phyloP scores from a whole-genome alignment of 2,888 invertebrate genomes.

The Siphlonurus alternatus region DNA sequence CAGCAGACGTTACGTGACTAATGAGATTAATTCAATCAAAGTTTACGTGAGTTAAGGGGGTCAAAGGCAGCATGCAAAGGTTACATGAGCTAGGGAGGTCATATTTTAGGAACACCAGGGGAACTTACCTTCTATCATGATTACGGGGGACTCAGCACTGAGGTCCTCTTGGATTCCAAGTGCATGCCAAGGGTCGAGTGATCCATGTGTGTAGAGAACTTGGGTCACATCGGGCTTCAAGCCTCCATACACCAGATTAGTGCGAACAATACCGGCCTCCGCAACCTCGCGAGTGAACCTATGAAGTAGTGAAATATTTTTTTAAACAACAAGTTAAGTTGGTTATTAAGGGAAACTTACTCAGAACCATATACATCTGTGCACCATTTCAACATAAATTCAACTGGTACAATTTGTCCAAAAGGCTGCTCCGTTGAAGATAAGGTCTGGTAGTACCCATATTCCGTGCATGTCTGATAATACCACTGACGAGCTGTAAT shows the following conservation, averaged over 20 bases:
- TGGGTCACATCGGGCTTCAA: conserved; percentile 21
- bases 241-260: conserved; percentile 23
- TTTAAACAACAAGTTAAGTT: neutral
- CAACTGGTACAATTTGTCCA: conserved; percentile 22
- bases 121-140: conserved; percentile 27
- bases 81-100: no score
- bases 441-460: conserved; percentile 32
- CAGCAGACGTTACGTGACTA: neutral
- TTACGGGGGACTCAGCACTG: conserved; percentile 22
- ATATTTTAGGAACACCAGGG: no score
- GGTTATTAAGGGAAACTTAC: conserved; percentile 14
- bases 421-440: conserved; percentile 26
- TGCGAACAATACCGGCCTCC: neutral
- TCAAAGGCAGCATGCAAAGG: no score
- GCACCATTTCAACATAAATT: conserved; percentile 24
- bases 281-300: neutral
- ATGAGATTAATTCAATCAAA: no score
- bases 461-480: conserved; percentile 35
- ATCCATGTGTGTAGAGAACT: conserved; percentile 30
- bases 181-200: conserved; percentile 33
- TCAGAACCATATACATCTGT: conserved; percentile 21
- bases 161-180: conserved; percentile 26
- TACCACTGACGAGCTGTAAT: conserved; percentile 21
- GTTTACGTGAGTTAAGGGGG: no score
- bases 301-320: neutral